Base-by-base conservation (phyloP, 2,888 invertebrate genomes). In the Polydrusus cervinus region DNA sequence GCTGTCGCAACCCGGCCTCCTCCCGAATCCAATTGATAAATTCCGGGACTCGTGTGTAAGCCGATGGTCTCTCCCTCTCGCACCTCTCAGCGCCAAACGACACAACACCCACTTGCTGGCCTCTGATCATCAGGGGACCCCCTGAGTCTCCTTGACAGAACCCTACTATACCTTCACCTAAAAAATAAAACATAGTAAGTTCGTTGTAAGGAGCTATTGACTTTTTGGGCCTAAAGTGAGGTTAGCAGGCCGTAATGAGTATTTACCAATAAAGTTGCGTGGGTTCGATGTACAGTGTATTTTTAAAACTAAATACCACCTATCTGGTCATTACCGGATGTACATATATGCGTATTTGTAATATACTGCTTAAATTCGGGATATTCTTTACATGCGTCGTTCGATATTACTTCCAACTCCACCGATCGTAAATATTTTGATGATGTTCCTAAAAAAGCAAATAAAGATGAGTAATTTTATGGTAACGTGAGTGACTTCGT, bases 81-180 rank as follows among this genome's bases (percentile, higher is more conserved):
- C 43, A 43, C 3, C 3, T 6, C 13, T 43, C 13, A 0, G 43
- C 3, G 9, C 43, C 43, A n/a, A 43, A 43, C 3, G 43, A 43
- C 10, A 43, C 43, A n/a, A 43, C 6, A 10, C 43, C 43, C n/a
- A 43, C 43, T 43, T 43, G 43, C 3, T n/a, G 1, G 43, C n/a
- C n/a, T 0, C 13, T 6, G 5, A 13, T 6, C 43, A 43, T 43
- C 43, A 43, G 10, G 43, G 43, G 43, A 9, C 43, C 43, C 6
- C 43, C 43, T n/a, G 43, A 43, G n/a, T 43, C 43, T 13, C 43
- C 43, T 6, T 13, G 3, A 43, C 43, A 43, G 11, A n/a, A 61
- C 16, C 70, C 51, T 8, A 62, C 18, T 0, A 30, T 3, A 14
- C 62, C 62, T 30, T 16, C 25, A 30, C 70, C 70, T 71, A 64